Base-by-base conservation (phyloP, 2,113 vertebrate species). In the Lycaon pictus region DNA sequence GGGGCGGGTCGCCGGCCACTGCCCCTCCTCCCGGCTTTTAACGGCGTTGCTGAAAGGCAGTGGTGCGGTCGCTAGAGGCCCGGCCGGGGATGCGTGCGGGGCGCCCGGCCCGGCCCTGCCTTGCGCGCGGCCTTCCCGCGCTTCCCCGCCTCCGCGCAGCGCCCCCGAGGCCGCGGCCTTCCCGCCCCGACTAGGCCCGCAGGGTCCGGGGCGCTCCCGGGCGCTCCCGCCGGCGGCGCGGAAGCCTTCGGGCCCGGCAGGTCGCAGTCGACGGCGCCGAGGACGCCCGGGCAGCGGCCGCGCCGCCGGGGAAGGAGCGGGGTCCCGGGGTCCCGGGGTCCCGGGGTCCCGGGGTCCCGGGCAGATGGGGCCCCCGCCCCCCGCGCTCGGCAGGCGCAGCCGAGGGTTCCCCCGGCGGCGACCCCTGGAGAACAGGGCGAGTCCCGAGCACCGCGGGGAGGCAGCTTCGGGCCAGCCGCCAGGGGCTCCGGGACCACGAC, bases 381-480 rank as follows among this genome's bases (percentile, higher is more conserved):
- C 77, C 27, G 56, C 84, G 58, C 12, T 22, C 32, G 29, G 74
- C 37, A 58, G n/a, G 83, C 19, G 7, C 43, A 37, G 85, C 27
- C 3, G 25, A 79, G 37, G 43, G 27, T 11, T 13, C 55, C 0
- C 22, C 2, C 6, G 7, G 7, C 19, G 0, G 55, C 3, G 13
- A 19, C 63, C 17, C 19, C 5, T 11, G 65, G 35, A 29, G 60
- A 29, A 23, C 22, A 0, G 32, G 27, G 37, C 25, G n/a, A 27
- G 11, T 43, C 27, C 29, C 16, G 0, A 29, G 25, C 27, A 25
- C 32, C 7, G 35, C n/a, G 6, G 29, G 20, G 67, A 13, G 32
- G 35, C 11, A 23, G 76, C n/a, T 56, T 48, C n/a, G 9, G 25
- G 25, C 56, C 63, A 10, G 37, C 37, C 9, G 74, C 56, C 0